These are phyloP conservation scores for Nomada flava DNA, from an alignment of 2,888 invertebrate species.

Conservation along the genomic window DNA sequence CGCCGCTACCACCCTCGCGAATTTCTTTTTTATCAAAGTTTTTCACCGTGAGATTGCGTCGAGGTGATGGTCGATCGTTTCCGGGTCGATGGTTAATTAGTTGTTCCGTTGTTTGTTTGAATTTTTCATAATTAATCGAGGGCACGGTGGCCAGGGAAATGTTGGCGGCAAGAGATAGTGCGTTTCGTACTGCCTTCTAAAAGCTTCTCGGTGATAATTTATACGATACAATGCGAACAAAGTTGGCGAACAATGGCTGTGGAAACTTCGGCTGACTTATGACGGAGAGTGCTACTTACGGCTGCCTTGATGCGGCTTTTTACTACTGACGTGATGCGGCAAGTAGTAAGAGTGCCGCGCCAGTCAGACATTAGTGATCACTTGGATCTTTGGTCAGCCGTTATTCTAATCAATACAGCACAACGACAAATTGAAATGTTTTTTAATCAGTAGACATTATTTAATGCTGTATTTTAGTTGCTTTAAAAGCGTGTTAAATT, in stretches of 20 bases:
- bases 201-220: background rate
- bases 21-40: background rate
- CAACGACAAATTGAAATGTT: no score
- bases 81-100: background rate
- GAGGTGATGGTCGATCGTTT: background rate
- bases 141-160: background rate
- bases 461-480: no score
- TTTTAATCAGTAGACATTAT: no score
- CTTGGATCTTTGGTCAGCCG: background rate
- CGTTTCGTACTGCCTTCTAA: background rate
- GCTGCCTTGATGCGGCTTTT: constrained; percentile 22
- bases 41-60: no score
- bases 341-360: constrained; percentile 3
- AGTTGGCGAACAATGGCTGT: constrained; percentile 5
- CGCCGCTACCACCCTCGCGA: no score
- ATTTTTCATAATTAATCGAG: background rate
- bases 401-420: no score
- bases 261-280: constrained; percentile 23
- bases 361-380: constrained; percentile 24
- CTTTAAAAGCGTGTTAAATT: no score
- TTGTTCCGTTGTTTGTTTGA: background rate
- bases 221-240: background rate
- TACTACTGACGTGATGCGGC: constrained; percentile 11
- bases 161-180: background rate
- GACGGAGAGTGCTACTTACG: constrained; percentile 15